Conservation (phyloP, 1,140 invertebrate species). For the Caenorhabditis brenneri region DNA sequence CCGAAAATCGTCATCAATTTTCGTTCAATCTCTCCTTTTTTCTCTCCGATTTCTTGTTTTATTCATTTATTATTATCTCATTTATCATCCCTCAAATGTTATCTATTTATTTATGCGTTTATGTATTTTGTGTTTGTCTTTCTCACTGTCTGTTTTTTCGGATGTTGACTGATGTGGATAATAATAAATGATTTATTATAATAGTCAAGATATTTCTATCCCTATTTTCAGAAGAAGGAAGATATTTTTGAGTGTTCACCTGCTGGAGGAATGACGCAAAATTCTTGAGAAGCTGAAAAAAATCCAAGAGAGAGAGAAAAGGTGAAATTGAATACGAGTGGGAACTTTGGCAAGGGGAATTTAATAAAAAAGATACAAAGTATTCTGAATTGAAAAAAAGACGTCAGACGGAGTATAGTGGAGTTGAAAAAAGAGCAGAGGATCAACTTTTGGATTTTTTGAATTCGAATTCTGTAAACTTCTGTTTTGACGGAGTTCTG, state of each 20-base stretch:
- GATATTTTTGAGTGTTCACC: no score
- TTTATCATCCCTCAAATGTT: not conserved
- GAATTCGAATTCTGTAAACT: no score
- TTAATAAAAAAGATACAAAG: not conserved
- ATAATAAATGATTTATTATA: no score
- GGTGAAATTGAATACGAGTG: not conserved
- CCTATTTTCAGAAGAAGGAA: not conserved
- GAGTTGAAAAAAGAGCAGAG: not conserved
- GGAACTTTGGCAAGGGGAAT: not conserved
- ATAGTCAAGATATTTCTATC: no score
- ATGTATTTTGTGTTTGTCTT: no score
- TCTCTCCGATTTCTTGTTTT: not conserved
- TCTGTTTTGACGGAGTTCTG: no score
- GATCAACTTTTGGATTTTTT: no score
- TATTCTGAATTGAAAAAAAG: not conserved
- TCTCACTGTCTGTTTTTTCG: not conserved
- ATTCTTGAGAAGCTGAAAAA: not conserved
- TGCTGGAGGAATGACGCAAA: not conserved
- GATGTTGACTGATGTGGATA: not conserved
- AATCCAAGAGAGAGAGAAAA: not conserved
- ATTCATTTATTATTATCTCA: not conserved
- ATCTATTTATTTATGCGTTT: slow-evolving; percentile 11
- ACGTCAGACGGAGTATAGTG: not conserved
- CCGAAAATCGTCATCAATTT: slow-evolving; percentile 5
- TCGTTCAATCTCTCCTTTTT: not conserved